A percentile compares a stretch with the other conserved stretches of the same genome.
These are phyloP conservation scores for Threskiornis aethiopicus DNA, from an alignment of 2,797 vertebrate species.

Conservation along the genomic window DNA sequence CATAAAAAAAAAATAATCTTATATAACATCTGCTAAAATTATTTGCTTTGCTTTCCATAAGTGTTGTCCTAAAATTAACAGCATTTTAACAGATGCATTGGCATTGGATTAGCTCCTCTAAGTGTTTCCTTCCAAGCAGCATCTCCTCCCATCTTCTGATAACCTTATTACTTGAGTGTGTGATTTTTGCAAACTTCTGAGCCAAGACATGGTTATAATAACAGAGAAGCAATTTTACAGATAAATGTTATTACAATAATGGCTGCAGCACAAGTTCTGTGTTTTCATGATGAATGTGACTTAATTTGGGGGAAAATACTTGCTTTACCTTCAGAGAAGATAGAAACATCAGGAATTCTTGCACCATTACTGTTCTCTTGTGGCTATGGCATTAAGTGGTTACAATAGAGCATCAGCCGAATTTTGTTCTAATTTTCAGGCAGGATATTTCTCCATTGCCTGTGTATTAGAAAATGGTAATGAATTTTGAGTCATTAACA, in stretches of 20 bases:
- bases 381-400: not conserved
- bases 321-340: not conserved
- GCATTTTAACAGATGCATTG: not conserved
- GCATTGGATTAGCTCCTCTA: not conserved
- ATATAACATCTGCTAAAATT: not conserved
- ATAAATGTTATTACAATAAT: not conserved
- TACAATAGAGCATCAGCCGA: not conserved
- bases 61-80: conserved; percentile 10
- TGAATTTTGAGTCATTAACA: not conserved
- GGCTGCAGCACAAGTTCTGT: not conserved
- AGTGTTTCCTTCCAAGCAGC: not conserved
- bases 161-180: conserved; percentile 26
- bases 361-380: not conserved
- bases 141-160: not conserved
- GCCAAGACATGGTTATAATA: not conserved
- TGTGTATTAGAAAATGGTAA: not conserved
- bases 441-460: not conserved
- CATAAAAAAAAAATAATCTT: not conserved
- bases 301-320: not conserved
- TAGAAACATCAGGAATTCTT: not conserved
- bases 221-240: not conserved
- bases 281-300: not conserved
- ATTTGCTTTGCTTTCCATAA: not conserved
- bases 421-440: not conserved
- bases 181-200: not conserved